Base-by-base conservation (phyloP, 2,797 vertebrate species). In the Melanotaenia parkinsoni region DNA sequence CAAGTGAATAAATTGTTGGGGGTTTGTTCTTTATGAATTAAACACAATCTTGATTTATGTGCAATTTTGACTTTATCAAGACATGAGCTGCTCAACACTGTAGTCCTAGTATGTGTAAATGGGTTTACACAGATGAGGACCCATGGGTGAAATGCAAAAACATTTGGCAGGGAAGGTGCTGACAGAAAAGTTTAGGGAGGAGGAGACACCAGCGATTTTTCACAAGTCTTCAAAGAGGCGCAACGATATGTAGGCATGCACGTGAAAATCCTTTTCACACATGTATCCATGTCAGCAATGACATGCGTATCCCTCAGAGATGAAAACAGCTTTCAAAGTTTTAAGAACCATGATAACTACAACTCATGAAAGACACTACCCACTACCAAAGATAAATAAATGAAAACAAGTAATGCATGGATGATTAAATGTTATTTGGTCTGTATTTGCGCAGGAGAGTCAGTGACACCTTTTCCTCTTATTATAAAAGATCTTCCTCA, bases 251-350 rank as follows among this genome's bases (percentile, higher is more conserved):
- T 14, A 43, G 65, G 12, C 35, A 61, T 1, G 9, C 20, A 79
- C 72, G 79, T 76, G 75, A 84, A 82, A 86, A 88, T 45, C 77
- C 85, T 90, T 86, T 90, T 87, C 45, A 65, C 84, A 90, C 84
- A 60, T 85, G 66, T 22, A 14, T 67, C 1, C 1, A 70, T 69
- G 82, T 82, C 35, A 77, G 75, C 72, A 61, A 53, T 22, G 32
- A 57, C 22, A 77, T 47, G 35, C 9, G 3, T 30, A 45, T 24
- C 74, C 35, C 68, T 79, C 47, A 2, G 58, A 83, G 5, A 54
- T 3, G n/a, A 16, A 76, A 71, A 59, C 63, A 13, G 26, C 50
- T 72, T 18, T 57, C 28, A 76, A 72, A 77, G 68, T 61, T 67
- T 70, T 35, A 22, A 75, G 56, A 63, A 16, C 7, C 20, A 47